These are phyloP conservation scores for Polydrusus tereticollis DNA, from an alignment of 2,888 invertebrate genomes.

Conservation along the genomic window DNA sequence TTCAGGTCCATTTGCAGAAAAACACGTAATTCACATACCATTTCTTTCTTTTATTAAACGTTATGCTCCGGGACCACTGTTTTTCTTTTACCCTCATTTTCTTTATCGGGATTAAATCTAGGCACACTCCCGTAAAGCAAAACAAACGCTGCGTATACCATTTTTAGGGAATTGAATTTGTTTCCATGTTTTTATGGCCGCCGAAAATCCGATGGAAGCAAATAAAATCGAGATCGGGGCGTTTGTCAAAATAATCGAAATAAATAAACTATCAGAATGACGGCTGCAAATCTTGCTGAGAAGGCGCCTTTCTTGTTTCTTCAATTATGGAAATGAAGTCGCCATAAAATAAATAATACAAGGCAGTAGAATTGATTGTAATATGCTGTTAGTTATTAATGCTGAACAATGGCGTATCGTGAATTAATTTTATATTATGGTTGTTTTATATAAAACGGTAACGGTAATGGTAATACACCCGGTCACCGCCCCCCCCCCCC, in stretches of 20 bases:
- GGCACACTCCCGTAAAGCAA: slow-evolving; percentile 45
- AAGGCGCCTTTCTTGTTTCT: neutral
- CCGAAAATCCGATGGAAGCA: slow-evolving; percentile 10
- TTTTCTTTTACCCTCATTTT: slow-evolving; percentile 49
- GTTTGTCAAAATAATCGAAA: slow-evolving; percentile 22
- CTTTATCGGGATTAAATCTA: slow-evolving; percentile 57
- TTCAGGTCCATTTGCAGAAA: neutral
- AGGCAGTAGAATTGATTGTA: too few relatives aligned
- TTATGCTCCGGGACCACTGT: slow-evolving; percentile 14
- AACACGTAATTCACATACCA: neutral
- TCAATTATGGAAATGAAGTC: neutral
- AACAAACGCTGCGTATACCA: slow-evolving; percentile 35
- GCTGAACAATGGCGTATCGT: too few relatives aligned
- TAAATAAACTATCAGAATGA: slow-evolving; percentile 23
- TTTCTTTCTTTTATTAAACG: neutral
- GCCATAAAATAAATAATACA: neutral
- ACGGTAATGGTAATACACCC: too few relatives aligned
- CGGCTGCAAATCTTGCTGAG: neutral
- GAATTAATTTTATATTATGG: too few relatives aligned
- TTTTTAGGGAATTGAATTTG: slow-evolving; percentile 43
- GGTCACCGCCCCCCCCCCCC: too few relatives aligned
- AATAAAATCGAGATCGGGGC: slow-evolving; percentile 26
- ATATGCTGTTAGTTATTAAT: too few relatives aligned
- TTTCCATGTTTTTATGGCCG: slow-evolving; percentile 37
- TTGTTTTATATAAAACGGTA: too few relatives aligned